These are phyloP conservation scores for Ochropacha duplaris DNA, from an alignment of 2,888 invertebrate species.

Conservation along the genomic window DNA sequence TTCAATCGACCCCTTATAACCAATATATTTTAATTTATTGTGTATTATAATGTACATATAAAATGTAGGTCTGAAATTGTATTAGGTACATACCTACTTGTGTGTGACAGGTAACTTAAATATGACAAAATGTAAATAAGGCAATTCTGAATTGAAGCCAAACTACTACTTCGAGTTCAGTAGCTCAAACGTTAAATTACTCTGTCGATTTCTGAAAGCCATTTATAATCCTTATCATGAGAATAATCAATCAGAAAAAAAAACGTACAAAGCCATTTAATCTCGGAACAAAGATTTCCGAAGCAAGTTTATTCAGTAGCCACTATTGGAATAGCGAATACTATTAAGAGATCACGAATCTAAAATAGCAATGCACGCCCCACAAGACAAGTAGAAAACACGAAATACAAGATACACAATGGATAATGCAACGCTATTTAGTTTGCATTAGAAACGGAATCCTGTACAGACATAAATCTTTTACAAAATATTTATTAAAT, in stretches of 20 bases:
- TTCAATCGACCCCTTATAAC: too few species aligned
- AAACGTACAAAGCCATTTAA: constrained; percentile 17
- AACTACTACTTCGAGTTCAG: not conserved
- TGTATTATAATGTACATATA: too few species aligned
- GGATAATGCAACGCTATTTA: constrained; percentile 43
- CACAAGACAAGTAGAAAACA: constrained; percentile 51
- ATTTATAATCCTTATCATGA: constrained; percentile 1
- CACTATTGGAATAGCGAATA: constrained; percentile 55
- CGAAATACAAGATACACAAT: constrained; percentile 55
- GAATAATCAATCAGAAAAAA: not conserved
- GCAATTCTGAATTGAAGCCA: not conserved
- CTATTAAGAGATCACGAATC: constrained; percentile 74
- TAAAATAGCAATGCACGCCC: constrained; percentile 63
- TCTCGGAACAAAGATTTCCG: constrained; percentile 34
- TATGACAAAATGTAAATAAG: too few species aligned
- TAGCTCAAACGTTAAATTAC: not conserved
- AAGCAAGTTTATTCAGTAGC: constrained; percentile 46
- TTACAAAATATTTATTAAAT: not conserved
- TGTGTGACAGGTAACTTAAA: too few species aligned
- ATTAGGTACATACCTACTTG: too few species aligned
- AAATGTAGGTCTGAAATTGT: too few species aligned
- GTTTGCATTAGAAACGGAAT: constrained; percentile 29
- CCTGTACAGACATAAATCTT: constrained; percentile 8
- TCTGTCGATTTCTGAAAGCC: not conserved
- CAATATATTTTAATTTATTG: too few species aligned